Evolutionary conservation across 2,797 vertebrate species (phyloP), one percentile per base, ranked within the genome.

Genomic region (Chaetophractus vellerosus): DNA sequence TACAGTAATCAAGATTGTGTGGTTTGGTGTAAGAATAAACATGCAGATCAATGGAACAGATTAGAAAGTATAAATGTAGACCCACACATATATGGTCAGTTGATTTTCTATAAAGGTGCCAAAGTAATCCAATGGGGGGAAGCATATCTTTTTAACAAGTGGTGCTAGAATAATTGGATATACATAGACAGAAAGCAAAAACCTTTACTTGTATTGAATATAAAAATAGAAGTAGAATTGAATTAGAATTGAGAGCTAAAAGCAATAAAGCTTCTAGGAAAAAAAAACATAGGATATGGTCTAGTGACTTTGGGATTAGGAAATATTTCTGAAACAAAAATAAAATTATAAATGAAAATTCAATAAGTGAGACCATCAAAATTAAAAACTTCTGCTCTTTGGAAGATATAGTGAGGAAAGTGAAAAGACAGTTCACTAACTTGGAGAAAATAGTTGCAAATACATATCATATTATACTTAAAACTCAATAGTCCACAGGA

Each of bases 321-420:
- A 94, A 68, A 75, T 19, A 68, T 81, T 71, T 94, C 71, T 71
- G 63, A 90, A 72, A 41, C 57, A 63, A n/a, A 57, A 80, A 18
- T 36, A 55, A 90, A 79, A 86, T 64, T 85, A 80, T 24, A 84
- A 33, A 45, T 28, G 19, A 82, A 88, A 93, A 83, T 48, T 57
- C 84, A 55, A 28, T 85, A 48, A 69, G 36, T 50, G 38, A 66
- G 81, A 66, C 28, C 14, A 38, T 72, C 19, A 74, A 75, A 75
- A 75, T 59, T 38, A 50, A 91, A 87, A 71, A 21, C 10, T 45
- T 45, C 31, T 41, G 1, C 24, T 52, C 41, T 75, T 81, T 94
- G 59, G n/a, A 59, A 75, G 69, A 71, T 6, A 45, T 11, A 68
- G 41, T 38, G 33, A 75, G 81, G 75, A 74, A 80, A 91, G 41